phyloP scores from a whole-genome alignment of 2,113 vertebrate genomes.

The Pseudorasbora parva region DNA sequence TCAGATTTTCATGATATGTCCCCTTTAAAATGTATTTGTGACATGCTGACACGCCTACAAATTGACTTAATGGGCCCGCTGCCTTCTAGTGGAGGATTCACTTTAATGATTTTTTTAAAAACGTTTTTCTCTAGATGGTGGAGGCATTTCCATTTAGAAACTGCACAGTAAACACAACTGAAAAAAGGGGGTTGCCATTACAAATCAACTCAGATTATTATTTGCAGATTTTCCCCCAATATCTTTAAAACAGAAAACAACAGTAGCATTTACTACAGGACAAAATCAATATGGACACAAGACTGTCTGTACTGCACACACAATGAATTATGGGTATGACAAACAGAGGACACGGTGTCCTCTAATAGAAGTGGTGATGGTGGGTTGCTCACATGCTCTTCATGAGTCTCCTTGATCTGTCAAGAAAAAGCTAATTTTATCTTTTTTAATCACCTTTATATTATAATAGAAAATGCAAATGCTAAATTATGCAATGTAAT shows the following conservation, averaged over 20 bases:
- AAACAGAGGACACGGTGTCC: constrained; percentile 67
- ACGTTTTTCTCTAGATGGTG: not conserved
- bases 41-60: not conserved
- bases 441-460: not conserved
- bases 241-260: not conserved
- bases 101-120: not conserved
- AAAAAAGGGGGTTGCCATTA: not conserved
- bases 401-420: constrained; percentile 20
- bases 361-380: constrained; percentile 54
- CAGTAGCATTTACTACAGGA: not conserved
- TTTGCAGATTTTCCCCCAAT: not conserved
- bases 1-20: no score
- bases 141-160: not conserved
- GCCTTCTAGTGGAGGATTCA: not conserved
- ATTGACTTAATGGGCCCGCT: not conserved
- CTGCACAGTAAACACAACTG: not conserved
- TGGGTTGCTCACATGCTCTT: constrained; percentile 44
- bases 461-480: not conserved
- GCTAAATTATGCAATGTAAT: not conserved
- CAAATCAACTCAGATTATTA: not conserved
- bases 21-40: not conserved
- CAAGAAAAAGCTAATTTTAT: constrained; percentile 12
- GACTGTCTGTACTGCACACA: constrained; percentile 27
- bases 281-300: not conserved
- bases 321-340: constrained; percentile 43